These are phyloP conservation scores for Percopsis transmontana DNA, from an alignment of 2,113 vertebrate species.

Conservation along the genomic window DNA sequence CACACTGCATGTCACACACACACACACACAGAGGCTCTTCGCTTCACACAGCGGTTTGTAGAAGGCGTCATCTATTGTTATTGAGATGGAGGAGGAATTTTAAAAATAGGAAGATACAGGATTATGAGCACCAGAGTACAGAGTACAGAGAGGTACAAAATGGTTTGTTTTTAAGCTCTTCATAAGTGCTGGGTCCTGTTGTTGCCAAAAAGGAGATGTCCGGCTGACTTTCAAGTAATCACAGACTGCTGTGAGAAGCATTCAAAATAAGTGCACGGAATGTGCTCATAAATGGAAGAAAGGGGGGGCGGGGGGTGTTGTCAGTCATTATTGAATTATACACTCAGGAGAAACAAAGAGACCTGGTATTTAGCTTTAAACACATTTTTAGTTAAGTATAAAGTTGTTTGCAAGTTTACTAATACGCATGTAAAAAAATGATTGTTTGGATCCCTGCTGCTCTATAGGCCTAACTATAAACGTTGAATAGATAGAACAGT, in stretches of 20 bases:
- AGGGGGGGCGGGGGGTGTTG: constrained; percentile 1
- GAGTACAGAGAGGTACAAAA: constrained; percentile 78
- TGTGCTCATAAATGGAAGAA: constrained; percentile 14
- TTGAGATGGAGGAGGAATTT: constrained; percentile 84
- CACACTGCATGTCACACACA: background rate
- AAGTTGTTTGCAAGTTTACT: no score
- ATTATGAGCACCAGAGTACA: constrained; percentile 78
- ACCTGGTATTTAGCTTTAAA: no score
- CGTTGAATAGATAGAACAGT: no score
- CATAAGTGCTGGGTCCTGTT: constrained; percentile 42
- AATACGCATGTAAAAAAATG: no score
- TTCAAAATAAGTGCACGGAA: constrained; percentile 51
- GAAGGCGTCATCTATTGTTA: background rate
- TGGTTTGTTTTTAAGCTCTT: constrained; percentile 54
- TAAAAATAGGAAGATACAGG: constrained; percentile 86
- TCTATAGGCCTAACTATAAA: no score
- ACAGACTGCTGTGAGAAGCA: constrained; percentile 55
- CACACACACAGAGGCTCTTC: background rate
- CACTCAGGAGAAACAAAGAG: constrained; percentile 22
- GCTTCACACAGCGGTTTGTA: background rate
- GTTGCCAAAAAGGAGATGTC: constrained; percentile 63
- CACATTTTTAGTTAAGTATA: no score
- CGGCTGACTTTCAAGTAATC: constrained; percentile 60
- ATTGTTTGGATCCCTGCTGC: no score
- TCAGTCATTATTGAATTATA: constrained; percentile 8